Conservation (phyloP, 2,113 vertebrate genomes). For the Corvus hawaiiensis region DNA sequence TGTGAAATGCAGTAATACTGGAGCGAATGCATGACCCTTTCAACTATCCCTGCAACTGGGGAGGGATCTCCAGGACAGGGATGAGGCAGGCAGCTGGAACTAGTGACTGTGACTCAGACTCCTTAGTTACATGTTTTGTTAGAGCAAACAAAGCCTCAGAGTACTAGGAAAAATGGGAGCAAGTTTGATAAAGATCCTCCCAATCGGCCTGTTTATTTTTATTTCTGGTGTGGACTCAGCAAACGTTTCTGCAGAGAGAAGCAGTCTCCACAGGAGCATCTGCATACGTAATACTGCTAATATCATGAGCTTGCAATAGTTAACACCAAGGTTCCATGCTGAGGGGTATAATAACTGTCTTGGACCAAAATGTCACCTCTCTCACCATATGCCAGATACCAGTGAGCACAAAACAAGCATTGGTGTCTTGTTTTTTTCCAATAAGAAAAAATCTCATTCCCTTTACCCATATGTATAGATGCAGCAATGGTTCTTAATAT, state of each 20-base stretch:
- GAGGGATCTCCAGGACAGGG: background rate
- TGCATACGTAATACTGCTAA: background rate
- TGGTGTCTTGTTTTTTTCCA: background rate
- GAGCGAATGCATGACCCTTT: background rate
- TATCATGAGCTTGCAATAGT: background rate
- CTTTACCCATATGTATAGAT: background rate
- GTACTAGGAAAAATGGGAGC: background rate
- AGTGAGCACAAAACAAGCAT: background rate
- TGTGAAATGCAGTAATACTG: background rate
- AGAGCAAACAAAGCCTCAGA: background rate
- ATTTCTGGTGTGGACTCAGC: slow-evolving; percentile 2
- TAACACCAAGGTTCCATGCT: background rate
- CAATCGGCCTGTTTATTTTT: background rate
- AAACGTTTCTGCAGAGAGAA: background rate
- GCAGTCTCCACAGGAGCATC: background rate
- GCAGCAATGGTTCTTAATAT: background rate
- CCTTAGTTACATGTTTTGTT: background rate
- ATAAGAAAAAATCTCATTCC: background rate
- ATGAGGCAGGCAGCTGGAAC: background rate
- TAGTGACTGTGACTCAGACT: background rate
- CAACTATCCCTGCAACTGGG: background rate
- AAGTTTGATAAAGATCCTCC: background rate
- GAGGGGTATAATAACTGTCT: background rate
- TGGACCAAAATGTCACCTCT: background rate
- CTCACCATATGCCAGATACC: background rate